Evolutionary conservation across 2,888 invertebrate genomes (phyloP).

Genomic region (Pseudoips prasinana): DNA sequence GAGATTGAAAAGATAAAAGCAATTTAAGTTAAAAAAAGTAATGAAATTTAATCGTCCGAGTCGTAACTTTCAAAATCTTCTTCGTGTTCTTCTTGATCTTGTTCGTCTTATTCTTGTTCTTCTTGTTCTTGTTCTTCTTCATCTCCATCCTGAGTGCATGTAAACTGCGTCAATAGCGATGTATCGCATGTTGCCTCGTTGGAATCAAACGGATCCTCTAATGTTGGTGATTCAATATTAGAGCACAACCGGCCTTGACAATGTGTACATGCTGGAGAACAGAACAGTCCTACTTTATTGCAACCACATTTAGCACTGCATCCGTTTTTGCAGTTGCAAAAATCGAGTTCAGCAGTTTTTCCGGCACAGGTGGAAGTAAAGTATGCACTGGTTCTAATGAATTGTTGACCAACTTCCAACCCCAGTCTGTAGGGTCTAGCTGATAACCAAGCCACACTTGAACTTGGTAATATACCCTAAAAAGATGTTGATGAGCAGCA

Average conservation of each 20-base stretch:
- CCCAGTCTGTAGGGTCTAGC: slow-evolving; percentile 27
- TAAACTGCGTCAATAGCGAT: slow-evolving; percentile 23
- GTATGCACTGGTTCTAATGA: slow-evolving; percentile 13
- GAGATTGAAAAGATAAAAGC: slow-evolving; percentile 15
- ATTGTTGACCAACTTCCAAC: slow-evolving; percentile 19
- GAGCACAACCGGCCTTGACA: slow-evolving; percentile 29
- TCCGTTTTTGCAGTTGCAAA: slow-evolving; percentile 32
- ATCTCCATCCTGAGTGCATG: slow-evolving; percentile 18
- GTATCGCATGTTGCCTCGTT: slow-evolving; percentile 17
- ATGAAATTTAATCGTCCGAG: slow-evolving; percentile 5
- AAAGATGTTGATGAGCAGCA: slow-evolving; percentile 24
- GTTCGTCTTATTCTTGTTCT: slow-evolving; percentile 12
- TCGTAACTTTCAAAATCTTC: slow-evolving; percentile 15
- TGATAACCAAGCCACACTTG: slow-evolving; percentile 28
- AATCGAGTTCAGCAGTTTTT: slow-evolving; percentile 33
- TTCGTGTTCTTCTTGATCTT: too few species aligned
- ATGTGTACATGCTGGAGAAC: slow-evolving; percentile 25
- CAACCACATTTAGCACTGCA: slow-evolving; percentile 29
- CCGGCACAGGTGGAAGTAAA: slow-evolving; percentile 24
- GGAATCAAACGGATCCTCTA: slow-evolving; percentile 19
- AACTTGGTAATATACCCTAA: slow-evolving; percentile 25
- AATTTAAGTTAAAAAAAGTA: slow-evolving; percentile 13
- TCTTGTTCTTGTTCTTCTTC: slow-evolving; percentile 13
- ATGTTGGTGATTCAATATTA: slow-evolving; percentile 24
- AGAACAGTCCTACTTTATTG: slow-evolving; percentile 30